These are phyloP conservation scores for Linurgus olivaceus DNA, from an alignment of 2,797 vertebrate species.

Conservation along the genomic window DNA sequence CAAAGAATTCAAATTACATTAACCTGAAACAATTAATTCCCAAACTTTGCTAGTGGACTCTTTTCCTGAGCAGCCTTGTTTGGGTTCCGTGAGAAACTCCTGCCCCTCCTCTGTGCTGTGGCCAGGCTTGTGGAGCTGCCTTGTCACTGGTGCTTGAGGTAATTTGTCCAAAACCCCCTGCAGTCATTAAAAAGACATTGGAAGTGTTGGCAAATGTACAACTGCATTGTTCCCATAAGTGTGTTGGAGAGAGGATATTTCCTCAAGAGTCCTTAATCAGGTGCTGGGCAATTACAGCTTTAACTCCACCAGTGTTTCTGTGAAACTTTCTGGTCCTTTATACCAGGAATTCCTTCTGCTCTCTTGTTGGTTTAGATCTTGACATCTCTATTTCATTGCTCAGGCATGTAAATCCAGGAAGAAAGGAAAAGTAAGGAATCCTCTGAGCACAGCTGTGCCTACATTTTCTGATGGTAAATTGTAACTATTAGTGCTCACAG, in stretches of 20 bases:
- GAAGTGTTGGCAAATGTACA: neutral
- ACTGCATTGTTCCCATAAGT: neutral
- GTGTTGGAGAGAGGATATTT: neutral
- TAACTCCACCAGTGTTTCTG: neutral
- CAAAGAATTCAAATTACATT: neutral
- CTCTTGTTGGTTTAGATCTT: neutral
- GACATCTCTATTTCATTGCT: neutral
- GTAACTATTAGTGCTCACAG: neutral
- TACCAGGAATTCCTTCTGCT: neutral
- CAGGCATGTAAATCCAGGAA: neutral
- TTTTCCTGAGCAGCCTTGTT: neutral
- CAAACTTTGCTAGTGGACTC: neutral
- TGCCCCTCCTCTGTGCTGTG: neutral
- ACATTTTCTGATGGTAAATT: neutral
- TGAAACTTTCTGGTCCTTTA: neutral
- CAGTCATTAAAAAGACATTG: neutral
- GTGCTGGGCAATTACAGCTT: neutral
- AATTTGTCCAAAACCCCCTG: slow-evolving; percentile 8
- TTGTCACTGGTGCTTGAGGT: neutral
- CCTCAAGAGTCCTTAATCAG: slow-evolving; percentile 3
- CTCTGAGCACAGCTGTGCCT: neutral
- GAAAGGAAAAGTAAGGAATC: neutral
- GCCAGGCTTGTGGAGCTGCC: neutral
- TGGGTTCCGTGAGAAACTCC: neutral
- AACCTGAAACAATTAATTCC: neutral